phyloP scores from a whole-genome alignment of 2,888 invertebrate genomes.

The Spilosoma lubricipeda region DNA sequence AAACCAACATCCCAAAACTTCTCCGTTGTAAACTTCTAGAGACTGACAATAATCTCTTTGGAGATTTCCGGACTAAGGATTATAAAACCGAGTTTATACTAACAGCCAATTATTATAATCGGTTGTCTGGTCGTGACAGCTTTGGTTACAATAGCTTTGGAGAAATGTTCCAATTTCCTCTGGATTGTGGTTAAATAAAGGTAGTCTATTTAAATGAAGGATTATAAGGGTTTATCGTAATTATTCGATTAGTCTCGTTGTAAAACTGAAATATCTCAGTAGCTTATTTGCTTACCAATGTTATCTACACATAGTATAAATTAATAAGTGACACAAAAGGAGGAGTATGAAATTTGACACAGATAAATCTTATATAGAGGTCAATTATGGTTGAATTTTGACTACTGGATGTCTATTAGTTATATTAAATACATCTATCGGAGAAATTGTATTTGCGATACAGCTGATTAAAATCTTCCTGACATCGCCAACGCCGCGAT shows the following conservation, averaged over 20 bases:
- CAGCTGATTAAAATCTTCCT: no score
- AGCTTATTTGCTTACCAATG: background rate
- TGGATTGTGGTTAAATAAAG: constrained; percentile 19
- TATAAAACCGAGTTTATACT: constrained; percentile 39
- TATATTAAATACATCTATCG: no score
- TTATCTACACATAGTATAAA: no score
- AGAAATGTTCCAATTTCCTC: constrained; percentile 9
- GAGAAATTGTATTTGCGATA: background rate
- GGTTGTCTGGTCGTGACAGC: constrained; percentile 24
- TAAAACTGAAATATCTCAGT: constrained; percentile 1
- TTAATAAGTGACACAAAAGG: no score
- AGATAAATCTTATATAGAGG: no score
- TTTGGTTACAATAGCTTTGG: constrained; percentile 21
- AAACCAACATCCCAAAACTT: constrained; percentile 38
- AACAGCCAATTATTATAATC: constrained; percentile 27
- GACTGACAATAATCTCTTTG: constrained; percentile 47
- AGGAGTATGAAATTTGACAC: background rate
- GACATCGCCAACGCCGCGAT: no score
- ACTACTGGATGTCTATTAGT: no score
- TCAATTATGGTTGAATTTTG: no score
- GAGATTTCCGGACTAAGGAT: constrained; percentile 36
- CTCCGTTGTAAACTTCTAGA: constrained; percentile 39
- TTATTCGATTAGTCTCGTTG: constrained; percentile 1
- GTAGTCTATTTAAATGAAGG: constrained; percentile 10
- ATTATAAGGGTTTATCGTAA: constrained; percentile 1